Base-by-base conservation (phyloP, 2,797 vertebrate genomes). In the Cryptoblepharus egeriae region DNA sequence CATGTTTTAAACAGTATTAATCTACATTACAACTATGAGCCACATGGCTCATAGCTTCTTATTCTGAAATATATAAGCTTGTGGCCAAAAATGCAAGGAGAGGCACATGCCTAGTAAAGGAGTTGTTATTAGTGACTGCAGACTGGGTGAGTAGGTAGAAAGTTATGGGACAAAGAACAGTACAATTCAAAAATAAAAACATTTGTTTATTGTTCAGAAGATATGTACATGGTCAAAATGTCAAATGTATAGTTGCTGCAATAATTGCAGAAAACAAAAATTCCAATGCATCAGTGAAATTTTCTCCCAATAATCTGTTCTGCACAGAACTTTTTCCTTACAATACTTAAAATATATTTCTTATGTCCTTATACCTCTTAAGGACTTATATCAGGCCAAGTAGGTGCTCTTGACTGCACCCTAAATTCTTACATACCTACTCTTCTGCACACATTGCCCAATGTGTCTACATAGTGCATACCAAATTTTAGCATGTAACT, bases 171-270 rank as follows among this genome's bases (percentile, higher is more conserved):
- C 83, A 93, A 92, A 93, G 92, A 91, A 87, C 87, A 85, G 67
- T 74, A 80, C 88, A 90, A 92, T 93, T 75, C 87, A 88, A 77
- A 88, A 80, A 71, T 76, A 67, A 18, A 15, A 16, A 49, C 11
- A 11, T 87, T 93, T 83, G 91, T 91, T 94, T 93, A 88, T 86
- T 95, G 88, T 85, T 93, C 82, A 92, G 93, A 92, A 75, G 78
- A 92, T 83, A 79, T 88, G 91, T 92, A 91, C 88, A 88, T 69
- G 88, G 90, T 93, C 87, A 89, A 92, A 92, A 89, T 87, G 93
- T 89, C 93, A 89, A 79, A 92, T 93, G 89, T 81, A 45, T 90
- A 93, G 91, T 79, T 90, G 70, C 73, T 89, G 74, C 86, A 90
- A 75, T 83, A 91, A 52, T 60, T 90, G 88, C 87, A 88, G 90